phyloP scores from a whole-genome alignment of 2,113 vertebrate genomes.

The Labeo rohita region DNA sequence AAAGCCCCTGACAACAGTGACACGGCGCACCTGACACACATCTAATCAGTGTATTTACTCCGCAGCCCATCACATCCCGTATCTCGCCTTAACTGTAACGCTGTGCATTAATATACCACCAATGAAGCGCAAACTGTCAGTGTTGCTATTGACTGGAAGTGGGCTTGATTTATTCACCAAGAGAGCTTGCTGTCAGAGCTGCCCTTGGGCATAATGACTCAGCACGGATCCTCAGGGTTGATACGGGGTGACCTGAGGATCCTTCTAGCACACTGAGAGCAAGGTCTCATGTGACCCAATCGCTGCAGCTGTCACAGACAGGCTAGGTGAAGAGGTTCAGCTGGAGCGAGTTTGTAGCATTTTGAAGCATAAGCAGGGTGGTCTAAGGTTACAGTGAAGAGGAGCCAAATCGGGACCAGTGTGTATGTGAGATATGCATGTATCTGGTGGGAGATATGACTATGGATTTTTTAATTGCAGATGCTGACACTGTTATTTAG shows the following conservation, averaged over 20 bases:
- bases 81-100: not conserved
- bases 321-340: not conserved
- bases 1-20: slow-evolving; percentile 24
- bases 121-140: slow-evolving; percentile 18
- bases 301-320: slow-evolving; percentile 64
- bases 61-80: not conserved
- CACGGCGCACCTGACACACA: not conserved
- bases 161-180: slow-evolving; percentile 12
- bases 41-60: slow-evolving; percentile 32
- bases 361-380: not conserved
- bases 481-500: not conserved
- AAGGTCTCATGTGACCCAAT: slow-evolving; percentile 41
- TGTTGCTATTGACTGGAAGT: slow-evolving; percentile 1
- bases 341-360: not conserved
- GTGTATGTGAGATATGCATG: not conserved
- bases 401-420: slow-evolving; percentile 14
- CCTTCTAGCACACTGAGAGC: slow-evolving; percentile 36
- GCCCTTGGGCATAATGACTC: slow-evolving; percentile 39
- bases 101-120: not conserved
- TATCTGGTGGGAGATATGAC: not conserved
- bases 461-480: not conserved
- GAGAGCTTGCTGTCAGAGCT: not conserved
- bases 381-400: slow-evolving; percentile 21
- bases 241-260: slow-evolving; percentile 35
- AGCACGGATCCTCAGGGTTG: slow-evolving; percentile 5